Percentiles rank a stretch among this genome's conserved stretches.
Conservation (phyloP, 30 jellyfish, hydroid and myxozoan genomes). For the Cassiopea andromeda region DNA sequence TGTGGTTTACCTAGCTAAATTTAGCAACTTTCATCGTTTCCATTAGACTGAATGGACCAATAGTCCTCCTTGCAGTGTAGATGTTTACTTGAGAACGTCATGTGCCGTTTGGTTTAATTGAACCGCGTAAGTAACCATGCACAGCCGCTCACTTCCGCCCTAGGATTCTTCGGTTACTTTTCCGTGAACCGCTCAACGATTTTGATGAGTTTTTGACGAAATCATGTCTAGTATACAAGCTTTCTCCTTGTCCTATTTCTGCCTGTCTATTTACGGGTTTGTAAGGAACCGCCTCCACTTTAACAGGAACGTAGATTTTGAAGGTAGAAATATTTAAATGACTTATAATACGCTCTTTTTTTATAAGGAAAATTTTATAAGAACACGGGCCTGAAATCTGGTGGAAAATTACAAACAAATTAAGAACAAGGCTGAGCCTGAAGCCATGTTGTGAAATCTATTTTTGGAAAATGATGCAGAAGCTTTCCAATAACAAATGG, state of each 20-base stretch:
- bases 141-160: conserved; percentile 1
- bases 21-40: neutral
- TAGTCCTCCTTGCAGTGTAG: neutral
- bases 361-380: too few relatives aligned
- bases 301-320: neutral
- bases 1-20: neutral
- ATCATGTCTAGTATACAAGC: neutral
- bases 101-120: neutral
- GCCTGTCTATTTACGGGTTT: neutral
- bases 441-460: too few relatives aligned
- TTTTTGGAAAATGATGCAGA: too few relatives aligned
- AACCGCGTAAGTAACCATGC: neutral
- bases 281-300: neutral
- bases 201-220: neutral
- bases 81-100: neutral
- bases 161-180: conserved; percentile 9
- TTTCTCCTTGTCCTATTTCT: neutral
- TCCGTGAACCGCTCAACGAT: conserved; percentile 14
- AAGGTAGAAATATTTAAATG: too few relatives aligned
- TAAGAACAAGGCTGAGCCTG: too few relatives aligned
- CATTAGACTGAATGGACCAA: neutral
- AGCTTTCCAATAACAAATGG: too few relatives aligned
- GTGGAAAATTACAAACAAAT: too few relatives aligned
- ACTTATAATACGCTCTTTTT: too few relatives aligned
- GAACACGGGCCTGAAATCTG: too few relatives aligned